A percentile compares a stretch with the other conserved stretches of the same genome.
Conservation (phyloP, 2,888 invertebrate genomes). For the Eugnorisma glareosa region DNA sequence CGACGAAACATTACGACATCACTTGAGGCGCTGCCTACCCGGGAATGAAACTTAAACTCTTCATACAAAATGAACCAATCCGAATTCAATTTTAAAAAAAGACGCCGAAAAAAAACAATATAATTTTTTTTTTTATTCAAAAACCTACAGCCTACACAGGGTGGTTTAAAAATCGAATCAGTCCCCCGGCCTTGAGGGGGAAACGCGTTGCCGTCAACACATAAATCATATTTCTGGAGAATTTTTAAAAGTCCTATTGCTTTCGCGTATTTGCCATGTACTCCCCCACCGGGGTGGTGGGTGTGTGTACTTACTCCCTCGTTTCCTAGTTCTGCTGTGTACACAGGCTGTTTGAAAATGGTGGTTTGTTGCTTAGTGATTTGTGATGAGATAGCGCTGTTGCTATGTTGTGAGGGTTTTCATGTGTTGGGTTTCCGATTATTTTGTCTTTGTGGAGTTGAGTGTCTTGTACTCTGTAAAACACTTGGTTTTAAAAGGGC, state of each 20-base stretch:
- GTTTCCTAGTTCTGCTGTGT: constrained; percentile 88
- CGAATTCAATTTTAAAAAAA: constrained; percentile 67
- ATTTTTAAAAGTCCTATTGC: constrained; percentile 91
- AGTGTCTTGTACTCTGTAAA: neutral
- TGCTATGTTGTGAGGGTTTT: constrained; percentile 22
- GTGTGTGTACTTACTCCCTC: constrained; percentile 90
- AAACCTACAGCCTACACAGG: constrained; percentile 79
- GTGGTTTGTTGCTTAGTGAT: constrained; percentile 66
- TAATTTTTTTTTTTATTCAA: constrained; percentile 73
- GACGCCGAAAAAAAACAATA: constrained; percentile 75
- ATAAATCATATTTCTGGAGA: constrained; percentile 91
- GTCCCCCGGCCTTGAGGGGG: constrained; percentile 88
- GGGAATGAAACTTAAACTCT: constrained; percentile 10
- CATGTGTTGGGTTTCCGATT: neutral
- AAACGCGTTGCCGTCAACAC: constrained; percentile 89
- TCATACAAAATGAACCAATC: constrained; percentile 54
- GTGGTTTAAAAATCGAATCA: constrained; percentile 91
- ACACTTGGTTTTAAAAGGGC: neutral
- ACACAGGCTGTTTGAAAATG: constrained; percentile 76
- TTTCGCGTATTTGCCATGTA: constrained; percentile 91
- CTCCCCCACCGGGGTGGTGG: constrained; percentile 83
- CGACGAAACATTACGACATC: constrained; percentile 7
- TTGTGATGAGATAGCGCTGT: constrained; percentile 59
- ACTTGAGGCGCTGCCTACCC: neutral
- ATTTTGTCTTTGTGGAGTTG: neutral